These are phyloP conservation scores for Petaurus breviceps DNA, from an alignment of 2,113 vertebrate species.

Conservation along the genomic window DNA sequence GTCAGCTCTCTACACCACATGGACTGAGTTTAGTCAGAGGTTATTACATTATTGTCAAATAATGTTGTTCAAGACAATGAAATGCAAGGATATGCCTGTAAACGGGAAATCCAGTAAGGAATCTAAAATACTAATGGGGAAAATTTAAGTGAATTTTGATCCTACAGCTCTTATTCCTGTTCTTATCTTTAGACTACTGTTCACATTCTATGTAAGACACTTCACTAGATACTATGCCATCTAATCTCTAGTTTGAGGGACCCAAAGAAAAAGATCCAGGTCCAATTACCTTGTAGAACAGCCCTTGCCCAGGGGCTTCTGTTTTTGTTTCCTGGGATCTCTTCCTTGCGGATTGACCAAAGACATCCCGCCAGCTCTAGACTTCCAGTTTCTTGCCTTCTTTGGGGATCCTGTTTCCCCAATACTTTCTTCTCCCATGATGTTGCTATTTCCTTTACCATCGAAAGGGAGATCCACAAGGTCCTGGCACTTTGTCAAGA, in stretches of 20 bases:
- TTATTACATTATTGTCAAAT: background rate
- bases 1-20: background rate
- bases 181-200: background rate
- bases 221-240: background rate
- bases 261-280: background rate
- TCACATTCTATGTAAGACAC: background rate
- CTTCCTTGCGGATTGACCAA: conserved; percentile 88
- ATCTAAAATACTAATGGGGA: background rate
- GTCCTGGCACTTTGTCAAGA: conserved; percentile 88
- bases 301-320: conserved; percentile 93
- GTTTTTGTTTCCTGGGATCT: conserved; percentile 91
- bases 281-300: conserved; percentile 92
- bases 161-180: background rate
- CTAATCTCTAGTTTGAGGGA: background rate
- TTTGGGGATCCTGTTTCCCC: conserved; percentile 80
- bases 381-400: conserved; percentile 81
- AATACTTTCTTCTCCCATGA: conserved; percentile 80
- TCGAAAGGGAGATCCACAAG: conserved; percentile 93
- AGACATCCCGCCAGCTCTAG: conserved; percentile 76
- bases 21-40: background rate
- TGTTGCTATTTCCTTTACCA: conserved; percentile 78
- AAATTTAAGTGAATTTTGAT: background rate
- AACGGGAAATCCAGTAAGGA: conserved; percentile 3
- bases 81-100: background rate
- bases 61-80: background rate